Evolutionary conservation across 23 tunicate genomes (phyloP), one percentile per base, ranked within the genome.

Genomic region (Ascidia mentula): DNA sequence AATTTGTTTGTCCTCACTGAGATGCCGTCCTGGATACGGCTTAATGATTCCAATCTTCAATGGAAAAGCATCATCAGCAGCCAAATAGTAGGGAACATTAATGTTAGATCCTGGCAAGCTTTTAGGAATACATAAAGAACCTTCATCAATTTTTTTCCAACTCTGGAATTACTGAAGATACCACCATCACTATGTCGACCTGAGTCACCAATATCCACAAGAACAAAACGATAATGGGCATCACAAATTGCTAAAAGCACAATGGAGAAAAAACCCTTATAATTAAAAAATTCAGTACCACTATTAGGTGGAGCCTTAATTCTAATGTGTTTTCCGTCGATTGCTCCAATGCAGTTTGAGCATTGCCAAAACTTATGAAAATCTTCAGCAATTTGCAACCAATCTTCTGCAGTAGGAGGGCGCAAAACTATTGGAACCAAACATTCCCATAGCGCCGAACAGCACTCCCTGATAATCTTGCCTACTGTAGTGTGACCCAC

Each of bases 61-160:
- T 26, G 85, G 91, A 59, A 87, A 87, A 32, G 91, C 85, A 72
- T 87, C 91, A 74, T 87, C 85, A 12, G 77, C 81, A 61, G 72
- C 53, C 53, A 42, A 42, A 42, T 42, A 42, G 53, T 42, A 42
- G 15, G 53, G 91, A 37, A 70, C 77, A 28, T 40, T 7, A 12
- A 73, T 36, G 30, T 46, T 34, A 8, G 74, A 70, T 1, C 34
- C 46, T 6, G 85, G 80, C 40, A 87, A 36, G 36, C n/a, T 69
- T 4, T 65, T 26, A 35, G 84, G 84, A 65, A 80, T 65, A 69
- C 30, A n/a, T 26, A 80, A 39, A 69, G 42, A 32, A 36, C 78
- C 69, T 4, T 40, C 34, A 59, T 65, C 69, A 80, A 80, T 31
- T 40, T 61, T 74, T 80, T 80, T 38, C 80, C 85, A 24, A 87